Evolutionary conservation across 2,797 vertebrate genomes (phyloP), one percentile per base, ranked within the genome.

Genomic region (Argentina silus): DNA sequence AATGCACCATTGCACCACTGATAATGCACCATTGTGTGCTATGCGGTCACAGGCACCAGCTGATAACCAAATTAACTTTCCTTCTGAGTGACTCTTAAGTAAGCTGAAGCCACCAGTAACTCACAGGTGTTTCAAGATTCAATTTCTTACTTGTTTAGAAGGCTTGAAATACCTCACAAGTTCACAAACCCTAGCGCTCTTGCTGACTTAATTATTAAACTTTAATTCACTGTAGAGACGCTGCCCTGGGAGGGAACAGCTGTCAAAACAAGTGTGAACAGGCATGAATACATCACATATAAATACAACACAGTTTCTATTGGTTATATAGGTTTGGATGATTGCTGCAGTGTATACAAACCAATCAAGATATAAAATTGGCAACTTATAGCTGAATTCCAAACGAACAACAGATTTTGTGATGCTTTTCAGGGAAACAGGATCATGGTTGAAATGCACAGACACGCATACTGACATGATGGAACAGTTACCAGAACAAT

Each of bases 51-150:
- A 67, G 70, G 64, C 85, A 73, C 74, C 80, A 73, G 78, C 78
- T 82, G 81, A 89, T 83, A 86, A 89, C 77, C 77, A 85, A 89
- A 90, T 91, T 76, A 89, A 83, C 81, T 86, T 89, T 87, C 80
- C 82, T 74, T 81, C 83, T 80, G 81, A 88, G 85, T 80, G 85
- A 82, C 83, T 89, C 83, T 83, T 84, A 78, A 83, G 81, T 85
- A 83, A 85, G 62, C 43, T 50, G 78, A 86, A 75, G 83, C 78
- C 59, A 56, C 17, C 19, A 44, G 55, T 55, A 67, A 64, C 57
- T 6, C 36, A 62, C 68, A 62, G 21, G 55, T 7, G 9, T 57
- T 72, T 53, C 42, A n/a, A 17, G 78, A 80, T 79, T 87, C 76
- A 81, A 72, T 84, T 85, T 83, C 75, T 67, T 72, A 42, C 71